Evolutionary conservation across 2,888 invertebrate species (phyloP).

Genomic region (Seira sanloemensis): DNA sequence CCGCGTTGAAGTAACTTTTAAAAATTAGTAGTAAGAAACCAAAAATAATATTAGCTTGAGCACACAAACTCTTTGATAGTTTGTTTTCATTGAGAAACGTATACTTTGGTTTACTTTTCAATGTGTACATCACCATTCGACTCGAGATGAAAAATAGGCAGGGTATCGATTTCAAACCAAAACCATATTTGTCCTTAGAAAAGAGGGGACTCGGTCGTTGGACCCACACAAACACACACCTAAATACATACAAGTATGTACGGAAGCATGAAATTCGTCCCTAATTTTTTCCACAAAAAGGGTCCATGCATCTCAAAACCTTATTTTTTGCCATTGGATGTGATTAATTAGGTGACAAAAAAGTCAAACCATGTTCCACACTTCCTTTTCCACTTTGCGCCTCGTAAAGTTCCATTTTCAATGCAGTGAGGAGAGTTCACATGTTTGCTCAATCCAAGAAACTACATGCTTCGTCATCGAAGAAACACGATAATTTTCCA

Average conservation of each 20-base stretch:
- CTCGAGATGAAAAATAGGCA: background rate
- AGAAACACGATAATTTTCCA: too few relatives aligned
- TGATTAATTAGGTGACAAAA: slow-evolving; percentile 65
- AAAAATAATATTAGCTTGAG: background rate
- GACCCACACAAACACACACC: background rate
- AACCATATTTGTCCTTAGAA: slow-evolving; percentile 57
- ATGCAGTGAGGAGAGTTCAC: slow-evolving; percentile 8
- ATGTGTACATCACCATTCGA: slow-evolving; percentile 20
- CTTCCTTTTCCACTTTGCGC: slow-evolving; percentile 64
- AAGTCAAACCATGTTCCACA: slow-evolving; percentile 61
- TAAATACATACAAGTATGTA: background rate
- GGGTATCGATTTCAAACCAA: slow-evolving; percentile 58
- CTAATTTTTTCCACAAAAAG: slow-evolving; percentile 25
- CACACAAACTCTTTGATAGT: background rate
- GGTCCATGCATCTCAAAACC: background rate
- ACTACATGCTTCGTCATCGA: too few relatives aligned
- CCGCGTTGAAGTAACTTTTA: too few relatives aligned
- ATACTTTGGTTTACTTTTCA: slow-evolving; percentile 34
- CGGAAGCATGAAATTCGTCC: slow-evolving; percentile 9
- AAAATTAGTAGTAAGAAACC: background rate
- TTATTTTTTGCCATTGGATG: slow-evolving; percentile 34
- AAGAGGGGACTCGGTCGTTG: background rate
- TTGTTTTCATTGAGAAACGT: slow-evolving; percentile 22
- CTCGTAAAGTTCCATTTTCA: slow-evolving; percentile 63
- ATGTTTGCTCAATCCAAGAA: background rate